Base-by-base conservation (phyloP, 2,797 vertebrate genomes). In the Eidolon dupreanum region DNA sequence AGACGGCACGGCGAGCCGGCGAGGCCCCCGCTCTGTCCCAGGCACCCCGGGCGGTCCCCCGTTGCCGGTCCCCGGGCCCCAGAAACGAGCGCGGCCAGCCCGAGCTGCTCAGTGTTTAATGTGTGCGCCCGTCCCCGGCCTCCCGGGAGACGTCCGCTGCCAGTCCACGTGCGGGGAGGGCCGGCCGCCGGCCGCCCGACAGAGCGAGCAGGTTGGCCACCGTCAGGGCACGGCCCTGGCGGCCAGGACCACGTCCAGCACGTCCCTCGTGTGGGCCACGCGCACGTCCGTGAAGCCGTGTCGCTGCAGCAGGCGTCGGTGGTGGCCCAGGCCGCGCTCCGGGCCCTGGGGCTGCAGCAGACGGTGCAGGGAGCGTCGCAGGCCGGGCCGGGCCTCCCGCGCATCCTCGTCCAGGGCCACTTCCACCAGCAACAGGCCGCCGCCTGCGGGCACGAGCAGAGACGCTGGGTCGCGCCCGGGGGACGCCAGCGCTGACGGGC, bases 291-390 rank as follows among this genome's bases (percentile, higher is more conserved):
- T 0, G 6, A 79, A 99, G 87, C 99, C 99, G 15, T 99, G 98
- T 36, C 97, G 97, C 98, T 98, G 97, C 84, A 99, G 93, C 89
- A 99, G 98, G 31, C 71, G 88, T 33, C 36, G 96, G 97, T 99
- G 99, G 53, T 99, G 22, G 33, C 15, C 0, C 22, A 19, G 33
- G 53, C 15, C 36, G 53, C 75, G 75, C 53, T 17, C 33, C 33
- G 8, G 1, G 53, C 53, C 51, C 8, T 0, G 2, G 19, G 22
- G 0, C 13, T 9, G 53, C 15, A 57, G 33, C 33, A 28, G 15
- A 8, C 10, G 8, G 33, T 1, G 6, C 75, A 57, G 75, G 3
- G 53, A 17, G 13, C 9, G 8, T 33, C 57, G 13, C 51, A 57
- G 22, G 24, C 53, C 33, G 2, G 4, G 6, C 51, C 2, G 13